Percentiles rank a stretch among this genome's conserved stretches.
Evolutionary conservation across 2,888 invertebrate species (phyloP).

Genomic region (Plagodis dolabraria): DNA sequence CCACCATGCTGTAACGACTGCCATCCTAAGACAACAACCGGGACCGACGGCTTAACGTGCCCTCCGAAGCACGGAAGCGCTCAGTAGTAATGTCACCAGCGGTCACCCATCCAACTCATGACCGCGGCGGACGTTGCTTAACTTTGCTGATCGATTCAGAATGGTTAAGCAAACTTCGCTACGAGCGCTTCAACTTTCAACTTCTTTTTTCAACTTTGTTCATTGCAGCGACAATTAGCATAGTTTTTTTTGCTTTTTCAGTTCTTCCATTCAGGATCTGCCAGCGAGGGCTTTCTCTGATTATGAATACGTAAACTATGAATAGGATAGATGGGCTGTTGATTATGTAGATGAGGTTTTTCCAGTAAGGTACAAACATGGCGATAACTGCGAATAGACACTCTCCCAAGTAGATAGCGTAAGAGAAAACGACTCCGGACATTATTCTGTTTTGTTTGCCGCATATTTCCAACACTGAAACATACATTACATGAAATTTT

Average conservation of each 20-base stretch:
- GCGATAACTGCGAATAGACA: conserved; percentile 63
- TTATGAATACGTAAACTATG: conserved; percentile 50
- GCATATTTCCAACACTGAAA: conserved; percentile 73
- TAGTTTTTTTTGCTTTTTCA: conserved; percentile 56
- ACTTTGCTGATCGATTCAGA: no score
- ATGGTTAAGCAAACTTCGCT: no score
- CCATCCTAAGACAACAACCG: no score
- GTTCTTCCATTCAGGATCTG: conserved; percentile 64
- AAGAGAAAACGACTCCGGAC: conserved; percentile 67
- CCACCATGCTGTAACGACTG: no score
- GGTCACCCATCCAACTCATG: no score
- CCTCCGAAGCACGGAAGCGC: no score
- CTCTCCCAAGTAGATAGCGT: conserved; percentile 69
- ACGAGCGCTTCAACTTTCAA: no score
- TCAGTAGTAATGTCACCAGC: no score
- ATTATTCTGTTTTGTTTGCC: conserved; percentile 67
- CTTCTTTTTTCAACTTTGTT: no score
- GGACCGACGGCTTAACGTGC: no score
- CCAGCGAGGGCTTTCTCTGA: conserved; percentile 71
- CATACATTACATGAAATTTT: conserved; percentile 20
- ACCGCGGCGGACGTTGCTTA: no score
- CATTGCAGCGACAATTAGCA: conserved; percentile 54
- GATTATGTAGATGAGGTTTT: conserved; percentile 57
- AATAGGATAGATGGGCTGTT: conserved; percentile 64
- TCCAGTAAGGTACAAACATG: conserved; percentile 67